phyloP scores from a whole-genome alignment of 2,888 invertebrate species.

The Macrophya annulata region DNA sequence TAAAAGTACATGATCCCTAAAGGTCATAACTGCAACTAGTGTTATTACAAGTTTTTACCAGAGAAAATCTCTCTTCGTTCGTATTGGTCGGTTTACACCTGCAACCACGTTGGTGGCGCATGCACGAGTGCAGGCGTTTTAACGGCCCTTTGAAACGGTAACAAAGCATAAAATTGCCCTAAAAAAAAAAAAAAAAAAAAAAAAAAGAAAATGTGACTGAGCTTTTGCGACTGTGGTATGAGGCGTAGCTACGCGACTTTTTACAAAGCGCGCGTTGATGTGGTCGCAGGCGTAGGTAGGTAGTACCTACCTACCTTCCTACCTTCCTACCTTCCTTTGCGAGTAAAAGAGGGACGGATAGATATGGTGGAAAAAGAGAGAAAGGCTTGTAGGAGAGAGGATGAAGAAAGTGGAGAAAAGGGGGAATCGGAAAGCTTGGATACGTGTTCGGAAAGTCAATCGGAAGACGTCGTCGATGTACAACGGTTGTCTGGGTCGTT shows the following conservation, averaged over 20 bases:
- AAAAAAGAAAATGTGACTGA: neutral
- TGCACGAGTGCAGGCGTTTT: constrained; percentile 20
- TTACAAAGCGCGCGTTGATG: constrained; percentile 45
- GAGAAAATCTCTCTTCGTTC: neutral
- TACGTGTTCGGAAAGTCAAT: constrained; percentile 71
- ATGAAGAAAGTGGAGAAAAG: constrained; percentile 5
- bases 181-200: neutral
- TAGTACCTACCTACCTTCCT: neutral
- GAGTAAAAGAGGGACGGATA: constrained; percentile 24
- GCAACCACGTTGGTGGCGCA: neutral
- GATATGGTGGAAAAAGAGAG: neutral
- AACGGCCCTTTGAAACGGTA: constrained; percentile 45
- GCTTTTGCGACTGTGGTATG: neutral
- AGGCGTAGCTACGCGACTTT: constrained; percentile 13
- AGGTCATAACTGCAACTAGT: neutral
- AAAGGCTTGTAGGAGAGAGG: neutral
- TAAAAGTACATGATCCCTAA: neutral
- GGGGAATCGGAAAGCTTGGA: constrained; percentile 59
- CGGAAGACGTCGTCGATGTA: constrained; percentile 63
- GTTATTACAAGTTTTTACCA: neutral
- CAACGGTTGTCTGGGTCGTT: constrained; percentile 65
- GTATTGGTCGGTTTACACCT: neutral
- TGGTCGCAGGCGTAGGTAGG: constrained; percentile 30
- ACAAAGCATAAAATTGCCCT: constrained; percentile 54
- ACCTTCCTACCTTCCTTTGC: neutral